Conservation (phyloP, 2,113 vertebrate genomes). For the Pluvialis apricaria region DNA sequence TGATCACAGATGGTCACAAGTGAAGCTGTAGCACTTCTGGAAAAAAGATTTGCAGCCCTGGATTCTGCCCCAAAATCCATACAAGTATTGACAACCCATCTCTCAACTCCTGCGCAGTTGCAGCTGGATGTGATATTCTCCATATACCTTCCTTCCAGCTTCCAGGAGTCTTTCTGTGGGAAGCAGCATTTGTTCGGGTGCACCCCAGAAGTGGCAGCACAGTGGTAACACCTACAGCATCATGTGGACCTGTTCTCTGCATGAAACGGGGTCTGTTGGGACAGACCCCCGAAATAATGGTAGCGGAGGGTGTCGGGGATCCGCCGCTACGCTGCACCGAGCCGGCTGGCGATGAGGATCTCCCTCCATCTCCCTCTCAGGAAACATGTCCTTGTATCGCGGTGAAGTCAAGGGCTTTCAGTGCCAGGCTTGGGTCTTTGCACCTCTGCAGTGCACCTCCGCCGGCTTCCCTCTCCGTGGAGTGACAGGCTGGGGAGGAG, state of each 20-base stretch:
- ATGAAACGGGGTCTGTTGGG: not conserved
- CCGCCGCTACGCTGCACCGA: not conserved
- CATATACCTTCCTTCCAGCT: not conserved
- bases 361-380: not conserved
- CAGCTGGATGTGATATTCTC: not conserved
- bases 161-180: not conserved
- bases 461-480: not conserved
- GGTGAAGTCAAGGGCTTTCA: not conserved
- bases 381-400: not conserved
- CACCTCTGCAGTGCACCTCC: not conserved
- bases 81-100: not conserved
- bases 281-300: accelerated
- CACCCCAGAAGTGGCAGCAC: not conserved
- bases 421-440: not conserved
- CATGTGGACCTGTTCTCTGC: not conserved
- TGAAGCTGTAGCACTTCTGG: not conserved
- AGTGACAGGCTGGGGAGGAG: conserved; percentile 42
- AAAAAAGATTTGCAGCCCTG: not conserved
- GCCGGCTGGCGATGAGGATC: not conserved
- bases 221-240: not conserved
- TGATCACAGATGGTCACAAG: not conserved
- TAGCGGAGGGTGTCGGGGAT: not conserved
- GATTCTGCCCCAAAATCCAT: not conserved
- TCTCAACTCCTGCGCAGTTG: not conserved
- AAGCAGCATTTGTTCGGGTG: not conserved